Evolutionary conservation across 1,140 invertebrate genomes (phyloP), one percentile per base, ranked within the genome.

Genomic region (Procambarus virginalis): DNA sequence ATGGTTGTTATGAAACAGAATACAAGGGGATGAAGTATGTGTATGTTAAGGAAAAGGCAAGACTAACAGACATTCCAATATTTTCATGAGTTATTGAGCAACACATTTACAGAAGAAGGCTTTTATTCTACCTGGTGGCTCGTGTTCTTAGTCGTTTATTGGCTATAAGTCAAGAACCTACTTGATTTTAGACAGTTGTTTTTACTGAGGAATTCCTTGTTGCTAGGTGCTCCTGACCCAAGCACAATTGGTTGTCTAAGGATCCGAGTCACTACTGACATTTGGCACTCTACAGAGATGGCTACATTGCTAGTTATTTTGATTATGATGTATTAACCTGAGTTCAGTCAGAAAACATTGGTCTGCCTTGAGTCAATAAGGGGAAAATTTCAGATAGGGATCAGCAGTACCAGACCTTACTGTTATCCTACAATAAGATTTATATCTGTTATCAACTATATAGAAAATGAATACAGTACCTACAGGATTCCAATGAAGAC

Each of bases 311-410:
- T 89, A 89, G 81, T 45, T 89, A 89, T 89, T 89, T 89, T 89
- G 87, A 89, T 89, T 89, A 84, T 89, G 84, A 89, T 89, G 87
- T 73, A 84, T 89, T 84, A 89, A 89, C 81, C 81, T 84, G 73
- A 84, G 82, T 79, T 87, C 48, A 70, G 64, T 87, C 48, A 48
- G 64, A 87, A 87, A 80, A 87, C 84, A 87, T 89, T 84, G 80
- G 87, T 89, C 81, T 89, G 87, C 75, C 48, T 84, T 46, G 73
- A 84, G 81, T 84, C 58, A 55, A n/a, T 64, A 64, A 6, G n/a
- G 58, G 22, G 48, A 48, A 79, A 6, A 45, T 75, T 2, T 17
- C 1, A 22, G 22, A 34, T 73, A 22, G 68, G 5, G 68, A 34
- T 73, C 68, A 73, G 68, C 3, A 73, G 68, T n/a, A 34, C 5